These are phyloP conservation scores for Limenitis arthemis DNA, from an alignment of 2,888 invertebrate genomes.

Conservation along the genomic window DNA sequence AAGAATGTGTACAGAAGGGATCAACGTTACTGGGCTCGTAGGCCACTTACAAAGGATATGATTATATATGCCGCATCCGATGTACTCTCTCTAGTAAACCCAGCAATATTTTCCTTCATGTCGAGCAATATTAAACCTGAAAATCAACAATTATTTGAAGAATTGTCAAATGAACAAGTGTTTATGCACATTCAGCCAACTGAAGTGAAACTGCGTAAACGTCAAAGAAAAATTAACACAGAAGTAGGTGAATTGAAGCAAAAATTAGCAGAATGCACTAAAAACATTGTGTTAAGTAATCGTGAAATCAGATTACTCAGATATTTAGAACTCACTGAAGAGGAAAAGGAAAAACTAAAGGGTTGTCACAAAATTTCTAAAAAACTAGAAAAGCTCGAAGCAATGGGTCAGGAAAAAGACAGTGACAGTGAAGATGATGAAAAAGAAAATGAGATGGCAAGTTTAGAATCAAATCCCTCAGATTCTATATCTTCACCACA, in stretches of 20 bases:
- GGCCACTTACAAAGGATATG: constrained; percentile 93
- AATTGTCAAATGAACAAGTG: constrained; percentile 90
- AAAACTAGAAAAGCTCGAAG: constrained; percentile 91
- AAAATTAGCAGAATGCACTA: constrained; percentile 85
- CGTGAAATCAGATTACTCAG: constrained; percentile 90
- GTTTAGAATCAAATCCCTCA: constrained; percentile 84
- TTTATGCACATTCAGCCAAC: constrained; percentile 88
- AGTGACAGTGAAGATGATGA: constrained; percentile 83
- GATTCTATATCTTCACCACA: constrained; percentile 83
- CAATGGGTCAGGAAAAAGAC: constrained; percentile 81
- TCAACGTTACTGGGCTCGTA: constrained; percentile 90
- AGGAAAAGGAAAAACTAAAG: constrained; percentile 92
- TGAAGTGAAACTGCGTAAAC: constrained; percentile 88
- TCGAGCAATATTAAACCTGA: constrained; percentile 79
- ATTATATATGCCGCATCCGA: constrained; percentile 92
- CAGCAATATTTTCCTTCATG: constrained; percentile 82
- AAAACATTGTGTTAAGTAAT: constrained; percentile 92
- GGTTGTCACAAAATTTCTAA: constrained; percentile 93
- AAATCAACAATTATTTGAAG: constrained; percentile 80
- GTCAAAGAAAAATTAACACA: constrained; percentile 91
- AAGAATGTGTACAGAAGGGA: constrained; percentile 89
- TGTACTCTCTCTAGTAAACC: constrained; percentile 88
- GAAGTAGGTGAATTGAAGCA: constrained; percentile 90
- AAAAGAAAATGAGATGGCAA: constrained; percentile 83
- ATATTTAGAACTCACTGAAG: constrained; percentile 92